phyloP scores from a whole-genome alignment of 2,113 vertebrate genomes.

The Tursiops truncatus region DNA sequence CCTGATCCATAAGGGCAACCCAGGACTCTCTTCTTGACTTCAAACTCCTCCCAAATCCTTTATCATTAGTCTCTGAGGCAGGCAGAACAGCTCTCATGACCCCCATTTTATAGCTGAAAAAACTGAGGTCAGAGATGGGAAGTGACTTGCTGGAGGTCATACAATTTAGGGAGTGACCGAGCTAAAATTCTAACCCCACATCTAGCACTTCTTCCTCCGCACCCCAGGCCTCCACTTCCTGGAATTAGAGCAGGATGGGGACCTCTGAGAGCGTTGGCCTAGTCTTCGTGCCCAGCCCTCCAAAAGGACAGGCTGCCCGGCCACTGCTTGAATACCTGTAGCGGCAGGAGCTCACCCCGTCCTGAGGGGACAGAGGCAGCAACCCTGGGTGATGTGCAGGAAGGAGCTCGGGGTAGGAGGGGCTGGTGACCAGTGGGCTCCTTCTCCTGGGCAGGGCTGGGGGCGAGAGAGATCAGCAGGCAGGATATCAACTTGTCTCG shows the following conservation, averaged over 20 bases:
- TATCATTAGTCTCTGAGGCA: neutral
- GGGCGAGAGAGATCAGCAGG: neutral
- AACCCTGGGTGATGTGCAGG: accelerated
- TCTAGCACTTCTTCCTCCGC: neutral
- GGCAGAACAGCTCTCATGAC: accelerated
- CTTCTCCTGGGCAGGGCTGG: neutral
- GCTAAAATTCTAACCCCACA: neutral
- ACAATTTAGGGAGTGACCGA: neutral
- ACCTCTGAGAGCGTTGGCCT: neutral
- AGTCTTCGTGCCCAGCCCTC: accelerated
- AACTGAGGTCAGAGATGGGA: neutral
- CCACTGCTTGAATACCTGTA: neutral
- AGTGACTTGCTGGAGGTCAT: neutral
- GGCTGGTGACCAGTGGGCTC: neutral
- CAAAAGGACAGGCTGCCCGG: neutral
- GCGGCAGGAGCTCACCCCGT: neutral
- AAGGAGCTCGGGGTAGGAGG: neutral
- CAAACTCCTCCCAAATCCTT: neutral
- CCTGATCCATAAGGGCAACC: neutral
- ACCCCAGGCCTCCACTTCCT: neutral
- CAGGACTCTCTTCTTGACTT: too few species aligned
- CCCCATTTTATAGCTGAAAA: neutral
- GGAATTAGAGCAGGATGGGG: neutral
- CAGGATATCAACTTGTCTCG: neutral
- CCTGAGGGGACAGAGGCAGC: neutral